phyloP scores from a whole-genome alignment of 2,888 invertebrate genomes.

The Rhogogaster chlorosoma region DNA sequence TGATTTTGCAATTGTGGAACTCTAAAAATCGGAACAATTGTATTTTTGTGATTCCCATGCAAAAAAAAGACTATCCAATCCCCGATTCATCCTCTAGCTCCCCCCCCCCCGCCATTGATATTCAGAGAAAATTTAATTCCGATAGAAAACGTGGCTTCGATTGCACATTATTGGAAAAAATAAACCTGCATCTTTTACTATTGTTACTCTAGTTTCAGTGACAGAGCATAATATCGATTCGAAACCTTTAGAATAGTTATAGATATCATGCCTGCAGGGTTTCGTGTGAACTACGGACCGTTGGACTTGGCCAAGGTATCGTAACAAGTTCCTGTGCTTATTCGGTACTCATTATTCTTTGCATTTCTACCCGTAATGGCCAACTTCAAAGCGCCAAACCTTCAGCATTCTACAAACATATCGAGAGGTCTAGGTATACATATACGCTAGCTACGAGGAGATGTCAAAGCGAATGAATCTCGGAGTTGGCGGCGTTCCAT shows the following conservation, averaged over 20 bases:
- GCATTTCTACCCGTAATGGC: background rate
- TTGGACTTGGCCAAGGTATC: background rate
- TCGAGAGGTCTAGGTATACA: background rate
- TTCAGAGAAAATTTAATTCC: background rate
- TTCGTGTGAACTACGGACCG: background rate
- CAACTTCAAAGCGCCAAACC: background rate
- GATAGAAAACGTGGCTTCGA: background rate
- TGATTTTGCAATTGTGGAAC: background rate
- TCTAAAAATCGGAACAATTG: background rate
- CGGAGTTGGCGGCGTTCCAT: background rate
- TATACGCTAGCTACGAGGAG: background rate
- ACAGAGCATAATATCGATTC: background rate
- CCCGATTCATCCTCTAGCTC: background rate
- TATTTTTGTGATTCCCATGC: background rate
- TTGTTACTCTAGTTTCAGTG: background rate
- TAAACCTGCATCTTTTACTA: background rate
- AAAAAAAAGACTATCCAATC: background rate
- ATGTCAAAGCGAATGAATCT: background rate
- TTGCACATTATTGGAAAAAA: background rate
- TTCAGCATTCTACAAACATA: background rate
- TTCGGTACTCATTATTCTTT: background rate
- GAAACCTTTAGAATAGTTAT: background rate
- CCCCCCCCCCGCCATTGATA: background rate
- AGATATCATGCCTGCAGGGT: background rate
- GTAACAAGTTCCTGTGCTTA: slow-evolving; percentile 1